A percentile compares a stretch with the other conserved stretches of the same genome.
Conservation (phyloP, 2,888 invertebrate species). For the Bembecia ichneumoniformis region DNA sequence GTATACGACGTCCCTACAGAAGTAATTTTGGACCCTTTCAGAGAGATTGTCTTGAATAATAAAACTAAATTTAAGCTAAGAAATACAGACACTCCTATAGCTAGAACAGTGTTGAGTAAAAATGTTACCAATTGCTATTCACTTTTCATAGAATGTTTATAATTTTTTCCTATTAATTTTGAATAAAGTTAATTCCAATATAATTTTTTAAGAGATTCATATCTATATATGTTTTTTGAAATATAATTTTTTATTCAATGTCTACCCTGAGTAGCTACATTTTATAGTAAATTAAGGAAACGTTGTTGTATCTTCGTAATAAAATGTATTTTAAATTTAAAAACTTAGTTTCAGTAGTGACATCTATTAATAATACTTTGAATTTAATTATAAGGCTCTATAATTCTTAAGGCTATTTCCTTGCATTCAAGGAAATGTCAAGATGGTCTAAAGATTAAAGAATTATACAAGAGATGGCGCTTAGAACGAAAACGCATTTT, state of each 20-base stretch:
- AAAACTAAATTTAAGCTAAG: constrained; percentile 48
- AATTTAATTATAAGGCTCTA: too few species aligned
- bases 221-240: not conserved
- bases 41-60: constrained; percentile 48
- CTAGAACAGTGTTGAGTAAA: constrained; percentile 31
- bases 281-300: too few species aligned
- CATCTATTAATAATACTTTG: too few species aligned
- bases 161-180: constrained; percentile 7
- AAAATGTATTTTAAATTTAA: too few species aligned
- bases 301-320: too few species aligned
- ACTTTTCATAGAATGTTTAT: constrained; percentile 63
- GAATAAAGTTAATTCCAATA: not conserved
- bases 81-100: constrained; percentile 45
- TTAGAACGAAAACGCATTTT: too few species aligned
- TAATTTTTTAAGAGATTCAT: not conserved
- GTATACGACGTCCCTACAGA: constrained; percentile 33
- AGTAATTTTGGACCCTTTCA: constrained; percentile 42
- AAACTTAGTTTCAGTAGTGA: too few species aligned
- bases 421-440: too few species aligned
- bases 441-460: too few species aligned
- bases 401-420: too few species aligned
- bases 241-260: constrained; percentile 3
- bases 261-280: not conserved
- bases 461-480: too few species aligned
- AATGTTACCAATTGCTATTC: constrained; percentile 45